These are phyloP conservation scores for Macrotis lagotis DNA, from an alignment of 2,113 vertebrate genomes.

Conservation along the genomic window DNA sequence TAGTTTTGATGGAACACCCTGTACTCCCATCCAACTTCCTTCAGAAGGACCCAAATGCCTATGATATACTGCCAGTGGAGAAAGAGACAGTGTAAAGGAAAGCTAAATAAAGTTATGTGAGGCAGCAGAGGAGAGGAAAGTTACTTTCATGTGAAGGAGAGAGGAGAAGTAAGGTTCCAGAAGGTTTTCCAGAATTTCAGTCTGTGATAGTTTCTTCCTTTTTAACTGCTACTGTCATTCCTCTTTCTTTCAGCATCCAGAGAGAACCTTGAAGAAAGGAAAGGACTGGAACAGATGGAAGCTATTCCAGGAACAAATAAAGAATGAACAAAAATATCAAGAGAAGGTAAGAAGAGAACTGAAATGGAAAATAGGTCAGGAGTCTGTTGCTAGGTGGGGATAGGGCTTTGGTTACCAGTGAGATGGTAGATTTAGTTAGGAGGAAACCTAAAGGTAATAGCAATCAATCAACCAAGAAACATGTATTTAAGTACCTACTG, in stretches of 20 bases:
- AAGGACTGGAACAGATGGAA: background rate
- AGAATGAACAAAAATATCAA: background rate
- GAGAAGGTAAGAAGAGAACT: background rate
- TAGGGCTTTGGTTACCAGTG: background rate
- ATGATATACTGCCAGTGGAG: background rate
- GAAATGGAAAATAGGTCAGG: background rate
- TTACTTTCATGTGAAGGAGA: background rate
- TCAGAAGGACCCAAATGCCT: background rate
- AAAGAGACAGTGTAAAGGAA: background rate
- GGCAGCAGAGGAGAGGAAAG: background rate
- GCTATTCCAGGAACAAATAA: background rate
- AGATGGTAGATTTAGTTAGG: background rate
- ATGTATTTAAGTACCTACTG: background rate
- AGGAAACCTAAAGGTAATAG: background rate
- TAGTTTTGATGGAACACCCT: too few relatives aligned
- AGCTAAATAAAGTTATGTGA: background rate
- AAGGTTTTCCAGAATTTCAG: background rate
- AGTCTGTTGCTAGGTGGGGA: background rate
- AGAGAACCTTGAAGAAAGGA: background rate
- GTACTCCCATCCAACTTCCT: too few relatives aligned
- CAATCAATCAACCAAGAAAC: background rate
- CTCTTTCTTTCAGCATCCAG: background rate
- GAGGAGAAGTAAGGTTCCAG: background rate
- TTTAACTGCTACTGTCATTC: background rate
- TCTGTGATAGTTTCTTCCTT: background rate